These are phyloP conservation scores for Odobenus rosmarus DNA, from an alignment of 2,113 vertebrate species.

Conservation along the genomic window DNA sequence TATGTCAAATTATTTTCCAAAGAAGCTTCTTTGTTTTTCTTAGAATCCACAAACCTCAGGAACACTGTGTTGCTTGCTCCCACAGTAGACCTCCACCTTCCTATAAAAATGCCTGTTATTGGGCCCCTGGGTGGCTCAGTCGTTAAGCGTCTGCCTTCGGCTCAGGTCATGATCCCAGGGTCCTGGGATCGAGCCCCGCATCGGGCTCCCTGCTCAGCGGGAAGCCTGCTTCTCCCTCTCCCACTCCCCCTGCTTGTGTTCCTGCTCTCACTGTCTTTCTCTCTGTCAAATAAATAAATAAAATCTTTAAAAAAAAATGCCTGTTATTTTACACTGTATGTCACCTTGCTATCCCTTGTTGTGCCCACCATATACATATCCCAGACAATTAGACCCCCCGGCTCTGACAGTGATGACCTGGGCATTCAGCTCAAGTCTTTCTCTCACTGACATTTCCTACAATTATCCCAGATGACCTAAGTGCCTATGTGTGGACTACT, in stretches of 20 bases:
- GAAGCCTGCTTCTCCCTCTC: no score
- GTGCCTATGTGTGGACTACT: background rate
- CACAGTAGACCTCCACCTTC: background rate
- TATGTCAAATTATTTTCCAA: background rate
- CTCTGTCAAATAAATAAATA: no score
- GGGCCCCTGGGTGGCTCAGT: no score
- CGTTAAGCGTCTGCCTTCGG: no score
- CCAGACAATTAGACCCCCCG: background rate
- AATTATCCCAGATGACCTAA: background rate
- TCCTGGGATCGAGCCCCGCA: no score
- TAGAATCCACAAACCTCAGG: background rate
- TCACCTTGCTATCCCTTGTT: background rate
- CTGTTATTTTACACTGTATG: background rate
- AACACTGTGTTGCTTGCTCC: background rate
- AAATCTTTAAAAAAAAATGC: background rate
- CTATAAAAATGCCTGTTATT: background rate
- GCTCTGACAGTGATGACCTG: background rate
- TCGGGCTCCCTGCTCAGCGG: no score
- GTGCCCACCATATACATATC: background rate
- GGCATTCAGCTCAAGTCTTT: conserved; percentile 10
- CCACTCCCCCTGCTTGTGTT: no score
- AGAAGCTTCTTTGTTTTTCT: background rate
- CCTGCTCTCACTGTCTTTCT: no score
- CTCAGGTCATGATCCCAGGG: no score
- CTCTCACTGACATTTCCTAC: background rate